Percentiles rank a stretch among this genome's conserved stretches.
phyloP scores from a whole-genome alignment of 2,113 vertebrate genomes.

The Microtus montanus region DNA sequence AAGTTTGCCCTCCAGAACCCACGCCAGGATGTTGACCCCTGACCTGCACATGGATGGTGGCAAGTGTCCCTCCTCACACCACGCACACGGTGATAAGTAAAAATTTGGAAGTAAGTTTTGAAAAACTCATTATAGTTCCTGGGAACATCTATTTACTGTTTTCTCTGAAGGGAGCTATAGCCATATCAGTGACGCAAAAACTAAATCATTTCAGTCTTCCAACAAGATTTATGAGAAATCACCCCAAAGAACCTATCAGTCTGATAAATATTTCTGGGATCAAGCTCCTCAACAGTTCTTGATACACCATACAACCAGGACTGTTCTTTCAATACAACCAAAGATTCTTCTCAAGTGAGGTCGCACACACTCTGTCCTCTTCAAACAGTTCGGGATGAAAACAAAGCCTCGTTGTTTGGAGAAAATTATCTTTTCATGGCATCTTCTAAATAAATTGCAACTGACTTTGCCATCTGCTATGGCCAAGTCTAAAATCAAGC shows the following conservation, averaged over 20 bases:
- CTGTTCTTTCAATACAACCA: conserved; percentile 16
- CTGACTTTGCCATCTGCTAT: background rate
- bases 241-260: background rate
- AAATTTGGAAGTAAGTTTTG: background rate
- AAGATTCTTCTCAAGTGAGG: background rate
- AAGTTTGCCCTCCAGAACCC: background rate
- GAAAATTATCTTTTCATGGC: conserved; percentile 12
- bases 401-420: background rate
- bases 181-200: background rate
- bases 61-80: background rate
- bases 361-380: background rate
- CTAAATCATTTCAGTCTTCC: background rate
- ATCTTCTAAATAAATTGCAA: conserved; percentile 47
- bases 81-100: background rate
- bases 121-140: background rate
- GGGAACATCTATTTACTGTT: background rate
- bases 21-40: background rate
- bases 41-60: background rate
- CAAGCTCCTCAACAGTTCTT: background rate
- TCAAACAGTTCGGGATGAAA: conserved; percentile 15
- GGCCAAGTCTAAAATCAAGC: conserved; percentile 48
- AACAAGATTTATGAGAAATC: background rate
- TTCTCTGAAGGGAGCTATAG: background rate
- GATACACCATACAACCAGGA: background rate
- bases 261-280: background rate